Evolutionary conservation across 2,888 invertebrate genomes (phyloP).

Genomic region (Cephus rjabovi): DNA sequence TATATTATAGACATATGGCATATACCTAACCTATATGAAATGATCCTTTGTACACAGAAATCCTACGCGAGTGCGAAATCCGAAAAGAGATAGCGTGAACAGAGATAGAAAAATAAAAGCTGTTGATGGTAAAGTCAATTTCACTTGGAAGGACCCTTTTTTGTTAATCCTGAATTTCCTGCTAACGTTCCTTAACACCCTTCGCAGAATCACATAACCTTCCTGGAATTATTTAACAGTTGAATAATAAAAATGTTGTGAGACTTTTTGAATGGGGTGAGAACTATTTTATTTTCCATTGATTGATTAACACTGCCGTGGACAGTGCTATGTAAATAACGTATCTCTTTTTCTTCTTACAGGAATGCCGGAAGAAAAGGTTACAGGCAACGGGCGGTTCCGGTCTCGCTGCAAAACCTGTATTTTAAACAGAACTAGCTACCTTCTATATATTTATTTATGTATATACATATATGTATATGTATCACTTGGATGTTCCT

Average conservation of each 20-base stretch:
- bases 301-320: not conserved
- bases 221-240: not conserved
- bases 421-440: not conserved
- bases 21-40: not conserved
- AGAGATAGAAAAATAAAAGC: not conserved
- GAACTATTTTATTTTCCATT: not conserved
- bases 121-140: not conserved
- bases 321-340: not conserved
- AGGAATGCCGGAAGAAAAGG: not conserved
- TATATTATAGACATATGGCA: not conserved
- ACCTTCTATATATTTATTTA: not conserved
- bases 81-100: not conserved
- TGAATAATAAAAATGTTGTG: not conserved
- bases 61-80: not conserved
- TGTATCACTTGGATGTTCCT: not conserved
- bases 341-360: not conserved
- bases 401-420: not conserved
- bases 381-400: not conserved
- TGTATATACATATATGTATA: no score
- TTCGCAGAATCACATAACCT: not conserved
- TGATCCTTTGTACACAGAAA: not conserved
- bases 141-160: not conserved
- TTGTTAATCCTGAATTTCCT: not conserved
- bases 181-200: not conserved
- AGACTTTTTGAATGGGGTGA: not conserved